A percentile compares a stretch with the other conserved stretches of the same genome.
These are phyloP conservation scores for Hybos culiciformis DNA, from an alignment of 2,888 invertebrate genomes.

Conservation along the genomic window DNA sequence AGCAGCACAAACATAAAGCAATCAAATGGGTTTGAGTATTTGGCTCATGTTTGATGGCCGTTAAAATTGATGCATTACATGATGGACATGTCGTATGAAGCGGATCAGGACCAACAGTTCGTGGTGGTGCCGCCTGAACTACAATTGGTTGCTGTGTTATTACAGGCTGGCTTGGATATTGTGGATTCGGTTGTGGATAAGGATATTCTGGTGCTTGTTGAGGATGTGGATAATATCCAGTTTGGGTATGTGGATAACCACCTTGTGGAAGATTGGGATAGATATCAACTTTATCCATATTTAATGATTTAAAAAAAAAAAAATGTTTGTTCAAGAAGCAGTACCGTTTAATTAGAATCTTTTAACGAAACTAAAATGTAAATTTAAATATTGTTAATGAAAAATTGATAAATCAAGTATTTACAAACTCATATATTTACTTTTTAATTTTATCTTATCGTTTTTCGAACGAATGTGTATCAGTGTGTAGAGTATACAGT, in stretches of 20 bases:
- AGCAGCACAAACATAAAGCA: conserved; percentile 14
- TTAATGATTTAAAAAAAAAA: no score
- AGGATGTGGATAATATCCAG: no score
- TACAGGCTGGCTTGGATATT: background rate
- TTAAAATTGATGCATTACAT: conserved; percentile 31
- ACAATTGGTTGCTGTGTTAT: background rate
- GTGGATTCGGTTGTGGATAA: conserved; percentile 7
- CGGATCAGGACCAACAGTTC: conserved; percentile 26
- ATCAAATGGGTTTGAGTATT: conserved; percentile 15
- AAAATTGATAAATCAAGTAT: no score
- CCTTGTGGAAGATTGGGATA: background rate
- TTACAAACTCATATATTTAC: no score
- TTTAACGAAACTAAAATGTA: no score
- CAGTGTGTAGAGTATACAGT: no score
- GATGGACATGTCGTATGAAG: conserved; percentile 30
- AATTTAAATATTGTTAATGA: no score
- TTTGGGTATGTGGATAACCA: background rate
- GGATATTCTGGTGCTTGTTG: conserved; percentile 4
- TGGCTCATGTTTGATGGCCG: conserved; percentile 23
- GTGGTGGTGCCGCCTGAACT: background rate
- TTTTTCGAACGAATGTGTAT: no score
- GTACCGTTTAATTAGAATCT: no score
- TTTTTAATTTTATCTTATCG: no score
- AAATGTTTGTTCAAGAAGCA: no score
- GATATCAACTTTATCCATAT: no score